Conservation (phyloP, 1,140 invertebrate species). For the Venustaconcha ellipsiformis region DNA sequence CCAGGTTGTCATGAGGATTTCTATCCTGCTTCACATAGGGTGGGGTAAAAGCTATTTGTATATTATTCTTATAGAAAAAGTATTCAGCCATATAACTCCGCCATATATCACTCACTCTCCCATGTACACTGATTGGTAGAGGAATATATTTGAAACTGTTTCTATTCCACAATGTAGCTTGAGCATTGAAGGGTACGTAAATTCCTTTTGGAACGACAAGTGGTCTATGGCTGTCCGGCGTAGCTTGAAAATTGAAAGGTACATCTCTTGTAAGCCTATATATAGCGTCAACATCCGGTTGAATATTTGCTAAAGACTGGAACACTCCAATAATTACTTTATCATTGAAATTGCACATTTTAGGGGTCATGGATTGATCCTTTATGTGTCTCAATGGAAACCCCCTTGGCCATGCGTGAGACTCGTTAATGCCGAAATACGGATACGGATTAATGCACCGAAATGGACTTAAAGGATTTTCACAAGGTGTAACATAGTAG, state of each 20-base stretch:
- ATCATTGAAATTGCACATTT: neutral
- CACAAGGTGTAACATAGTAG: neutral
- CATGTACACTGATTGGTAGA: constrained; percentile 24
- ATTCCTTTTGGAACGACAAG: constrained; percentile 17
- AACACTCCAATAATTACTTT: constrained; percentile 12
- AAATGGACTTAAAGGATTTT: neutral
- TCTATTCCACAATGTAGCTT: constrained; percentile 18
- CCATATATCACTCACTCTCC: constrained; percentile 31
- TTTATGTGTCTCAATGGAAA: constrained; percentile 18
- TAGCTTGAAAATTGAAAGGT: constrained; percentile 12
- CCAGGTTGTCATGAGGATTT: constrained; percentile 14
- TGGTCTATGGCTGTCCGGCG: neutral
- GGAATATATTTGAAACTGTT: constrained; percentile 11
- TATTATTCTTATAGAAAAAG: constrained; percentile 5
- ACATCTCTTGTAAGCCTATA: constrained; percentile 26
- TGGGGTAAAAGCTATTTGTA: constrained; percentile 18
- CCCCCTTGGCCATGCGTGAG: constrained; percentile 15
- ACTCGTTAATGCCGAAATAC: constrained; percentile 15
- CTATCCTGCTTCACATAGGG: constrained; percentile 22
- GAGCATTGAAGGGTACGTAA: constrained; percentile 31
- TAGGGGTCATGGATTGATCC: neutral
- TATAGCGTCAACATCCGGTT: constrained; percentile 35
- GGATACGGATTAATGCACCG: constrained; percentile 19
- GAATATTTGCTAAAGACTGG: constrained; percentile 25
- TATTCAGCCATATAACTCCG: constrained; percentile 26